Percentiles rank a stretch among this genome's conserved stretches.
These are phyloP conservation scores for Epinephelus moara DNA, from an alignment of 2,113 vertebrate species.

Conservation along the genomic window DNA sequence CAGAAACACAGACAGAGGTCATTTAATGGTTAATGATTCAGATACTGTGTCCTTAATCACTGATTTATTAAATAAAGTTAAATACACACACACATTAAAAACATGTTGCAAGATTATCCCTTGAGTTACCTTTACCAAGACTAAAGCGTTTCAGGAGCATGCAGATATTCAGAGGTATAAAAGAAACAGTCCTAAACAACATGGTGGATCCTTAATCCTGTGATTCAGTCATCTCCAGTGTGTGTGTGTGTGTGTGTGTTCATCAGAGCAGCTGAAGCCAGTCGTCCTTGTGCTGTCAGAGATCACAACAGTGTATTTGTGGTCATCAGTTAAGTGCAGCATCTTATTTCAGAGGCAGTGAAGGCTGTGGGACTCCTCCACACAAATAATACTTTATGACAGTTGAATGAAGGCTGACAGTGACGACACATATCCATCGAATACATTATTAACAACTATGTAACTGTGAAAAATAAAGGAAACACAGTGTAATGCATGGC, in stretches of 20 bases:
- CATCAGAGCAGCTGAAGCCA: neutral
- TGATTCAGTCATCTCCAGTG: constrained; percentile 4
- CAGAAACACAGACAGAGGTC: neutral
- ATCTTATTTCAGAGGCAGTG: constrained; percentile 22
- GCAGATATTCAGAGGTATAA: constrained; percentile 24
- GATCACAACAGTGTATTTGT: constrained; percentile 14
- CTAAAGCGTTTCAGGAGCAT: constrained; percentile 23
- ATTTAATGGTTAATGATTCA: neutral
- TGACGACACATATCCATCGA: neutral
- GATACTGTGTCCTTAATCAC: neutral
- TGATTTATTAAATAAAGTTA: constrained; percentile 57
- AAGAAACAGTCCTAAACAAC: neutral
- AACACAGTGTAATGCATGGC: neutral
- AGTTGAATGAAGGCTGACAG: neutral
- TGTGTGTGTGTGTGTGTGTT: neutral
- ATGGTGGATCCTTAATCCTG: neutral
- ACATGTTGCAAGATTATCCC: constrained; percentile 1
- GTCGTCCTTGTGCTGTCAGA: constrained; percentile 34
- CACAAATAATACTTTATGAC: neutral
- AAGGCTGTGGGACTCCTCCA: constrained; percentile 13
- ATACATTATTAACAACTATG: neutral
- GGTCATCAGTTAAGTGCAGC: constrained; percentile 10
- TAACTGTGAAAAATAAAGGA: neutral
- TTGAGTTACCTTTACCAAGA: constrained; percentile 13
- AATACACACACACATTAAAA: constrained; percentile 35